phyloP scores from a whole-genome alignment of 2,797 vertebrate genomes.

The Sitta carolinensis region DNA sequence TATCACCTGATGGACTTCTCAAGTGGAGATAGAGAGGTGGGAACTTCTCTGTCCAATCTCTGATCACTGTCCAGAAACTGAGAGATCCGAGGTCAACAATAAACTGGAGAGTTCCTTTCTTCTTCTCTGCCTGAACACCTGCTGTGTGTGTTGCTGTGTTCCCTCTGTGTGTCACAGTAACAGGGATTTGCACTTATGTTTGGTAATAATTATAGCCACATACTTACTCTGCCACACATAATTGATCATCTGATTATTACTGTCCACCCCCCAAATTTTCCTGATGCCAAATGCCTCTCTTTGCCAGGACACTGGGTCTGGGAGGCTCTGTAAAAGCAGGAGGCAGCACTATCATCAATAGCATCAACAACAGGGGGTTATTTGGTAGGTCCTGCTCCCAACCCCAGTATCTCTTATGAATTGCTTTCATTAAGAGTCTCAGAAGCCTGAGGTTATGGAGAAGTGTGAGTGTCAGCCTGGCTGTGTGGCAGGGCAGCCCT shows the following conservation, averaged over 20 bases:
- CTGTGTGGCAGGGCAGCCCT: background rate
- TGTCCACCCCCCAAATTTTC: slow-evolving; percentile 8
- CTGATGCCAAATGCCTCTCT: background rate
- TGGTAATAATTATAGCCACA: background rate
- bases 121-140: no score
- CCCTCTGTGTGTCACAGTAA: no score
- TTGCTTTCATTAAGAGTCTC: background rate
- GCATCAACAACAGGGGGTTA: background rate
- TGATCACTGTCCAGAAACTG: no score
- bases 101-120: no score
- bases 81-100: no score
- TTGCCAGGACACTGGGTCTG: background rate
- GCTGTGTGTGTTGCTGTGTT: no score
- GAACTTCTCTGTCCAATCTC: no score
- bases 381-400: background rate
- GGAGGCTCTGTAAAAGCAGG: background rate
- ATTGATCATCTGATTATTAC: background rate
- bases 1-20: no score
- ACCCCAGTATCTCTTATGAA: background rate
- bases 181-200: background rate
- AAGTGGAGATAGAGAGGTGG: no score
- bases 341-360: background rate
- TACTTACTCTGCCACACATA: background rate
- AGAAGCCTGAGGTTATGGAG: background rate
- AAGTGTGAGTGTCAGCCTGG: background rate